Conservation (phyloP, 2,888 invertebrate species). For the Drosophila barbarae region DNA sequence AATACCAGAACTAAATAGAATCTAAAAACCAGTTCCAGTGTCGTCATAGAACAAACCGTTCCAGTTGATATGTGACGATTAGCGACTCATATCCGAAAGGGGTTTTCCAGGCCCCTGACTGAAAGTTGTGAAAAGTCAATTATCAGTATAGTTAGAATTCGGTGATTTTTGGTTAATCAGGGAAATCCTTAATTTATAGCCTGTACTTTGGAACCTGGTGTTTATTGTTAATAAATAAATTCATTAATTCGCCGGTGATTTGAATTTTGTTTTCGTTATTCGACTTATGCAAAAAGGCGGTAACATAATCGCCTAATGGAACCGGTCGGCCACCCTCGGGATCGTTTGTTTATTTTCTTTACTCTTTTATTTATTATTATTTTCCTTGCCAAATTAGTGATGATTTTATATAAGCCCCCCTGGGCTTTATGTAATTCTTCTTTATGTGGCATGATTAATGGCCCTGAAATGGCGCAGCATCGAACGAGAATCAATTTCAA, state of each 20-base stretch:
- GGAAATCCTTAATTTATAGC: slow-evolving; percentile 4
- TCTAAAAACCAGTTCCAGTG: slow-evolving; percentile 51
- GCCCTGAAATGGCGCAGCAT: slow-evolving; percentile 23
- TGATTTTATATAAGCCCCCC: slow-evolving; percentile 20
- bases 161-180: slow-evolving; percentile 41
- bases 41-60: slow-evolving; percentile 49
- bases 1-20: slow-evolving; percentile 20
- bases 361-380: slow-evolving; percentile 12
- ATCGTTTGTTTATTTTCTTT: slow-evolving; percentile 12
- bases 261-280: slow-evolving; percentile 44
- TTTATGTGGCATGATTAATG: slow-evolving; percentile 16
- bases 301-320: slow-evolving; percentile 32
- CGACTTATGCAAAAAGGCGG: slow-evolving; percentile 42
- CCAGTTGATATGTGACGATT: slow-evolving; percentile 14
- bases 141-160: slow-evolving; percentile 15
- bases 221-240: background rate
- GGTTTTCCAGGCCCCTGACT: slow-evolving; percentile 46
- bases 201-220: background rate
- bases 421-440: slow-evolving; percentile 19
- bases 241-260: slow-evolving; percentile 12
- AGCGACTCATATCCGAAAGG: slow-evolving; percentile 47
- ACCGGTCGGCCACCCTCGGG: slow-evolving; percentile 22
- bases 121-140: slow-evolving; percentile 29
- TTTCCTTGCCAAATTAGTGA: slow-evolving; percentile 18
- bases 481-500: background rate